These are phyloP conservation scores for Eremobia ochroleuca DNA, from an alignment of 2,888 invertebrate genomes.

Conservation along the genomic window DNA sequence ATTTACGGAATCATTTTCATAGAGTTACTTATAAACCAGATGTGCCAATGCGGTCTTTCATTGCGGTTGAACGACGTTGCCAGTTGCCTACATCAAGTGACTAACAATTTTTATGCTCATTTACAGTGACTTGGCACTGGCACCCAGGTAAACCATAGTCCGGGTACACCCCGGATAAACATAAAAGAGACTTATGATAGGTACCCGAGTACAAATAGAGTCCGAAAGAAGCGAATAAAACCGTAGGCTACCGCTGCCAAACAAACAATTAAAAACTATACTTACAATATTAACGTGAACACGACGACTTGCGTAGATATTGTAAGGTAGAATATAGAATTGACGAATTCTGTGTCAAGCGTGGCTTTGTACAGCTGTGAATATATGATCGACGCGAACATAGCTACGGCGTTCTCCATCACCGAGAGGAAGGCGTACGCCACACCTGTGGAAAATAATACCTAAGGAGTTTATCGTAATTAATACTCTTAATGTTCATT, in stretches of 20 bases:
- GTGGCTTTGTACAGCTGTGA: conserved; percentile 94
- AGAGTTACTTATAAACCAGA: too few species aligned
- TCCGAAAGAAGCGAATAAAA: not conserved
- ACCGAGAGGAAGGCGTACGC: conserved; percentile 95
- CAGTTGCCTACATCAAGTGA: not conserved
- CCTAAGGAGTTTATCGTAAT: not conserved
- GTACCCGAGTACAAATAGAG: not conserved
- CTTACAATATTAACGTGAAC: conserved; percentile 93
- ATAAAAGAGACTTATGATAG: not conserved
- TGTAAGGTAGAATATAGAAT: conserved; percentile 94
- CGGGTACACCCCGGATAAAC: not conserved
- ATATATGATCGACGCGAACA: conserved; percentile 94
- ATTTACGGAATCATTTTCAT: too few species aligned
- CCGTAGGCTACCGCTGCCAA: not conserved
- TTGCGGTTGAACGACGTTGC: not conserved
- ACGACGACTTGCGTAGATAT: conserved; percentile 93
- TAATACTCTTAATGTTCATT: not conserved
- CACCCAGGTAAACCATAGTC: not conserved
- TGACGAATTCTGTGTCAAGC: conserved; percentile 88
- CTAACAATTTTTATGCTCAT: not conserved
- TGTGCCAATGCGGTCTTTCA: not conserved
- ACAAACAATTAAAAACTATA: conserved; percentile 64
- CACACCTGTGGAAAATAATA: conserved; percentile 90
- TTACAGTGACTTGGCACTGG: not conserved
- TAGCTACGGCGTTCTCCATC: conserved; percentile 95